phyloP scores from a whole-genome alignment of 2,113 vertebrate species.

The Aegotheles bennettii region DNA sequence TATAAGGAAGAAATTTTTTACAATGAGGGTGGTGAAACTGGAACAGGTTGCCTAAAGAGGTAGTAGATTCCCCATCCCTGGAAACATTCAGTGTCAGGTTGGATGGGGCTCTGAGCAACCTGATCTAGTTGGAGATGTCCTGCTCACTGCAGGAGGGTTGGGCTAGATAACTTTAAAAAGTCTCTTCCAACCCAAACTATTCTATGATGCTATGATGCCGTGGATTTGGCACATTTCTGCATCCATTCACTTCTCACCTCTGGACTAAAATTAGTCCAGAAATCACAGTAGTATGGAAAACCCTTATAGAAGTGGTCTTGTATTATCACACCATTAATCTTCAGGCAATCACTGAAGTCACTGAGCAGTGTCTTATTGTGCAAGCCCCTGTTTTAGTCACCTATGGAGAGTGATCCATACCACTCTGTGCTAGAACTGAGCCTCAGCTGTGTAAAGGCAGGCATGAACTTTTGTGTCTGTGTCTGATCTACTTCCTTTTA shows the following conservation, averaged over 20 bases:
- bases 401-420: background rate
- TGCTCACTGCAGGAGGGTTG: too few relatives aligned
- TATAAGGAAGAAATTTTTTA: background rate
- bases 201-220: background rate
- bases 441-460: background rate
- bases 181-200: too few relatives aligned
- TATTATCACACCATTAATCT: background rate
- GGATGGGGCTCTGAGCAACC: background rate
- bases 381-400: background rate
- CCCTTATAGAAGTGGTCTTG: background rate
- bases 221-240: background rate
- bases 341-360: background rate
- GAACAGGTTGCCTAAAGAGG: background rate
- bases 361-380: background rate
- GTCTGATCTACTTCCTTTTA: background rate
- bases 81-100: background rate
- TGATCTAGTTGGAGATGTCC: too few relatives aligned
- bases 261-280: background rate
- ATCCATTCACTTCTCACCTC: background rate
- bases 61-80: background rate
- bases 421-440: background rate
- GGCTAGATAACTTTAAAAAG: too few relatives aligned
- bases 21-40: background rate
- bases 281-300: background rate
- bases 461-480: background rate